Conservation (phyloP, 2,888 invertebrate genomes). For the Tipula vernalis region DNA sequence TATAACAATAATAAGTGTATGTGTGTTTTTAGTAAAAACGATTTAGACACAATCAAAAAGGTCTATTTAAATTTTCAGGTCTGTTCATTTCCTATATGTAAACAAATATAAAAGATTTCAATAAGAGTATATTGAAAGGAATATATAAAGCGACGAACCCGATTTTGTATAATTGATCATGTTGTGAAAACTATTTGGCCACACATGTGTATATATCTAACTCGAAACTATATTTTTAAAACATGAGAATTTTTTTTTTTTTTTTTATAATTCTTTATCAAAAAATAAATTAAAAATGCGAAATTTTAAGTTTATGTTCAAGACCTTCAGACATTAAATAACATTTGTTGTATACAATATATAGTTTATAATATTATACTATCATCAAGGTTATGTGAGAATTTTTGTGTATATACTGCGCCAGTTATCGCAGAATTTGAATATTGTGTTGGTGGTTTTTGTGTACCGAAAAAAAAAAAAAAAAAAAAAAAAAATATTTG, state of each 20-base stretch:
- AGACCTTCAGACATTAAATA: neutral
- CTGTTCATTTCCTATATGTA: neutral
- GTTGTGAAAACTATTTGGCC: neutral
- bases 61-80: neutral
- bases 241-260: neutral
- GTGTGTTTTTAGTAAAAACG: neutral
- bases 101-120: neutral
- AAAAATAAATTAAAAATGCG: neutral
- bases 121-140: neutral
- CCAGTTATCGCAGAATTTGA: neutral
- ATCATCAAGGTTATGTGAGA: neutral
- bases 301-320: neutral
- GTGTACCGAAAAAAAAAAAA: too few relatives aligned
- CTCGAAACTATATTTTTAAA: neutral
- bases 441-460: too few relatives aligned
- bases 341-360: neutral
- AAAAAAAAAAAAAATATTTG: too few relatives aligned
- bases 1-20: neutral
- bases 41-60: neutral
- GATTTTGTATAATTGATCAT: neutral
- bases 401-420: neutral
- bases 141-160: neutral
- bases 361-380: neutral
- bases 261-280: neutral
- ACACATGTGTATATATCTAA: neutral